These are phyloP conservation scores for Diogma glabrata DNA, from an alignment of 2,888 invertebrate genomes.

Conservation along the genomic window DNA sequence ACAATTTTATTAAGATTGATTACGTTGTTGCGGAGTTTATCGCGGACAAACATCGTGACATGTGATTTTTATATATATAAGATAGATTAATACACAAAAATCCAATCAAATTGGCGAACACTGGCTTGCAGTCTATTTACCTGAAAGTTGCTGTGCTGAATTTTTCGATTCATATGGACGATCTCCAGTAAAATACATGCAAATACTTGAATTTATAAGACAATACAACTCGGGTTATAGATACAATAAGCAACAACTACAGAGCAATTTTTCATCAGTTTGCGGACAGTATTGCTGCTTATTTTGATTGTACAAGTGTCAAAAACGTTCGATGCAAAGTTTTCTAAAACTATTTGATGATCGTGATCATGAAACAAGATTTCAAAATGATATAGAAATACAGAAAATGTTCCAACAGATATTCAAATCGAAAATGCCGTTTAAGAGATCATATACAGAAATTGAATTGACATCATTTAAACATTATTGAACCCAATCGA, in stretches of 20 bases:
- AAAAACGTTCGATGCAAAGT: not conserved
- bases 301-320: not conserved
- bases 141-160: not conserved
- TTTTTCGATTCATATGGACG: not conserved
- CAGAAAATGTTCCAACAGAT: no score
- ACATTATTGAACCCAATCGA: no score
- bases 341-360: not conserved
- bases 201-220: not conserved
- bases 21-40: no score
- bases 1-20: no score
- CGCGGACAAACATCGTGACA: no score
- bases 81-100: not conserved
- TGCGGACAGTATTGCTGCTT: not conserved
- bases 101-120: not conserved
- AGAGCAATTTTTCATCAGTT: not conserved
- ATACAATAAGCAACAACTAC: not conserved
- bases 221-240: not conserved
- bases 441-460: no score
- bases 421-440: no score
- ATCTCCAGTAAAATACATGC: not conserved
- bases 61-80: no score
- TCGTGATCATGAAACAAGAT: no score
- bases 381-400: not conserved
- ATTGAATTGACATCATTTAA: no score
- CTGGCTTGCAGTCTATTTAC: constrained; percentile 2